Conservation (phyloP, 2,113 vertebrate genomes). For the Callipepla californica region DNA sequence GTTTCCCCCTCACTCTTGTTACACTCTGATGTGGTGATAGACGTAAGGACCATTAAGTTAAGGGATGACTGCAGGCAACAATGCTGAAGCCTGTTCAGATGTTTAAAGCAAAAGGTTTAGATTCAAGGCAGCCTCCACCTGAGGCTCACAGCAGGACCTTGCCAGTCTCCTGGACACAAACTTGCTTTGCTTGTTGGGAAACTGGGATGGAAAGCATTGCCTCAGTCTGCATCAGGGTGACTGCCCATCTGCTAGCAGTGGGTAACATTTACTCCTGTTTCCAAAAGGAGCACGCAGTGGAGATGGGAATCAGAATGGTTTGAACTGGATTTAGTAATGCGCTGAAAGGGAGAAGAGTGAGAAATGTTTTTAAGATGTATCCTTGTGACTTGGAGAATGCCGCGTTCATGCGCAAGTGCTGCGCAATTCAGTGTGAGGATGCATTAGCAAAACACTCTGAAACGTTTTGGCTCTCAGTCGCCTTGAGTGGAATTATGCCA, state of each 20-base stretch:
- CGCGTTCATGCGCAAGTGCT: not conserved
- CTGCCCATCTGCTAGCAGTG: accelerated
- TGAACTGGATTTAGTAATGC: not conserved
- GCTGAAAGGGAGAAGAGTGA: not conserved
- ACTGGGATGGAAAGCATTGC: not conserved
- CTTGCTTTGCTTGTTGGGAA: not conserved
- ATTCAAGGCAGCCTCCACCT: not conserved
- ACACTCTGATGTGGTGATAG: not conserved
- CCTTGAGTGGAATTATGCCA: not conserved
- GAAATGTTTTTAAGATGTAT: not conserved
- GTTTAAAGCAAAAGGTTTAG: not conserved
- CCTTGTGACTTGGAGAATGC: not conserved
- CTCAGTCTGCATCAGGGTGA: not conserved
- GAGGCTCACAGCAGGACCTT: not conserved
- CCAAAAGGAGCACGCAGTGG: not conserved
- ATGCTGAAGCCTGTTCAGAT: not conserved
- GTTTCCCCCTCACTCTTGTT: not conserved
- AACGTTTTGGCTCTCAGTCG: not conserved
- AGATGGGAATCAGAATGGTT: not conserved
- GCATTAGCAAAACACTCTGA: not conserved
- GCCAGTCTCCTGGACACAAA: not conserved
- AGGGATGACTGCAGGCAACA: not conserved
- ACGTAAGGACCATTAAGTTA: not conserved
- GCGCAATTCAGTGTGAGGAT: accelerated
- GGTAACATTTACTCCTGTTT: not conserved